These are phyloP conservation scores for Uria aalge DNA, from an alignment of 2,113 vertebrate genomes.

Conservation along the genomic window DNA sequence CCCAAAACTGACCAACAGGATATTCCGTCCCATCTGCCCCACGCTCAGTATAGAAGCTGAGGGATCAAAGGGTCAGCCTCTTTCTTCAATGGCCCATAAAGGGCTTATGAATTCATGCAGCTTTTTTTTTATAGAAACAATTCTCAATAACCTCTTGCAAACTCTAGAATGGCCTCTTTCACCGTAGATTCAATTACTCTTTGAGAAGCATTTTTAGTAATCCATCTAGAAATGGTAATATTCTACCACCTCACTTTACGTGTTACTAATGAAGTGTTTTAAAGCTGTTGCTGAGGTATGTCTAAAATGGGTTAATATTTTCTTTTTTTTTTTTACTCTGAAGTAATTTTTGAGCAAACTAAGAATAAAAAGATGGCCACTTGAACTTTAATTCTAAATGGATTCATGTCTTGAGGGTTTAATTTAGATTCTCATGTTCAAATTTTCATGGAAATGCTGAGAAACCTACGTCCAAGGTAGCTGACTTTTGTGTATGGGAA, in stretches of 20 bases:
- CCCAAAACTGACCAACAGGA: too few species aligned
- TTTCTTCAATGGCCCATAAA: background rate
- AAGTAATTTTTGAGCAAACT: background rate
- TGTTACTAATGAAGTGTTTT: background rate
- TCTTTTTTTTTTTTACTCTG: background rate
- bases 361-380: background rate
- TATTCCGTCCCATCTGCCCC: too few species aligned
- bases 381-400: background rate
- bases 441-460: background rate
- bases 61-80: too few species aligned
- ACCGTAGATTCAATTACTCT: background rate
- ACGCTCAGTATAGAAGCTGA: too few species aligned
- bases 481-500: background rate
- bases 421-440: background rate
- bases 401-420: background rate
- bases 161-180: background rate
- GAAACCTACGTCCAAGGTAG: background rate
- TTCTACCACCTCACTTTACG: fast-evolving
- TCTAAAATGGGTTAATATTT: background rate
- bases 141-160: background rate
- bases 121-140: background rate
- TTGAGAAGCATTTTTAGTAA: background rate
- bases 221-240: background rate
- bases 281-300: background rate
- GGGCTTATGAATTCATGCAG: fast-evolving